phyloP scores from a whole-genome alignment of 2,113 vertebrate species.

The Lethenteron reissneri region DNA sequence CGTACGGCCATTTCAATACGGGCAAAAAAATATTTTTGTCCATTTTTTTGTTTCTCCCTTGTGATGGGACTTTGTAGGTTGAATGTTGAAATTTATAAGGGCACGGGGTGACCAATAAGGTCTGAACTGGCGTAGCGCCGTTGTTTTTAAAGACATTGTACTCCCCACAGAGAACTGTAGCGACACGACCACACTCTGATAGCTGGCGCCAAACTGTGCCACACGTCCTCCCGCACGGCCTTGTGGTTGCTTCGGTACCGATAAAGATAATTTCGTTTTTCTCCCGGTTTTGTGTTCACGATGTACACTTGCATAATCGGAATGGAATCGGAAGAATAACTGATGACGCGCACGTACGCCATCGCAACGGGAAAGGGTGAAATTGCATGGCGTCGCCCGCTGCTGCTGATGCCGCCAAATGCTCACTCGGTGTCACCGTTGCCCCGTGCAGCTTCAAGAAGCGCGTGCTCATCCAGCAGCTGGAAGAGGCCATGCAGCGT shows the following conservation, averaged over 20 bases:
- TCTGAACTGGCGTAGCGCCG: too few relatives aligned
- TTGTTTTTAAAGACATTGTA: too few relatives aligned
- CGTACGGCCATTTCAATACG: not conserved
- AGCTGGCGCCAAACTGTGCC: too few relatives aligned
- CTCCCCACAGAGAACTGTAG: too few relatives aligned
- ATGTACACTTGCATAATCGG: not conserved
- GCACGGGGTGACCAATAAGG: too few relatives aligned
- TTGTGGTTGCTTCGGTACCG: not conserved
- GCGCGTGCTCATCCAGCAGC: slow-evolving; percentile 78
- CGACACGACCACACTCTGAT: too few relatives aligned
- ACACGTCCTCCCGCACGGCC: too few relatives aligned
- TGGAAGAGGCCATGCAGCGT: slow-evolving; percentile 75
- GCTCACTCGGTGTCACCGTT: not conserved
- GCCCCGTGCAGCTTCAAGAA: slow-evolving; percentile 66
- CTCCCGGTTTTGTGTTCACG: not conserved
- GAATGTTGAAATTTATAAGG: too few relatives aligned
- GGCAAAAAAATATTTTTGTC: not conserved
- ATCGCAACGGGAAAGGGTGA: not conserved
- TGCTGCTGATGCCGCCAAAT: not conserved
- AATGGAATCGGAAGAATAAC: not conserved
- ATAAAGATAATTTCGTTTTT: not conserved
- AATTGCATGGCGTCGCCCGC: not conserved
- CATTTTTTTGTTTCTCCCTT: not conserved
- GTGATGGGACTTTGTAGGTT: not conserved
- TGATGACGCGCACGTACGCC: not conserved